These are phyloP conservation scores for Busseola fusca DNA, from an alignment of 2,888 invertebrate genomes.

Conservation along the genomic window DNA sequence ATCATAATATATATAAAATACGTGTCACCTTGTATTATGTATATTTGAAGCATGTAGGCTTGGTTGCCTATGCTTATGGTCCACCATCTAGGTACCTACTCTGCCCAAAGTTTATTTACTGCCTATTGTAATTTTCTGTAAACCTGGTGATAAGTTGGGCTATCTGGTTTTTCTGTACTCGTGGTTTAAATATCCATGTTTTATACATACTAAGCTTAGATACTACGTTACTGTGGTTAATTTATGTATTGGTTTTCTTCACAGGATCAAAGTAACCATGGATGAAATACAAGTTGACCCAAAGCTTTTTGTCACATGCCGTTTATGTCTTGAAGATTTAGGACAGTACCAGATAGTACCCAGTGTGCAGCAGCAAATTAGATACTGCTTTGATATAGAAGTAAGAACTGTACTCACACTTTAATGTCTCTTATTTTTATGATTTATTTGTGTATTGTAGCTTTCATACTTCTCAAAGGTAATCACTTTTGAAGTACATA, in stretches of 20 bases:
- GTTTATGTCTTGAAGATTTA: constrained; percentile 79
- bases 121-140: background rate
- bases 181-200: background rate
- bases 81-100: too few relatives aligned
- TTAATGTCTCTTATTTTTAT: background rate
- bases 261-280: constrained; percentile 58
- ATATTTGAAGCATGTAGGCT: background rate
- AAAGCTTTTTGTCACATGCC: constrained; percentile 80
- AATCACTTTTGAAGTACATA: background rate
- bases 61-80: background rate
- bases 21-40: too few relatives aligned
- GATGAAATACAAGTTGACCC: constrained; percentile 78
- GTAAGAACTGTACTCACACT: constrained; percentile 68
- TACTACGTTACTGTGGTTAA: background rate
- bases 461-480: background rate
- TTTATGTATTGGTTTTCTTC: constrained; percentile 11
- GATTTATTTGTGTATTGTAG: background rate
- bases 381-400: constrained; percentile 81
- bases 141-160: background rate
- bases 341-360: constrained; percentile 84
- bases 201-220: background rate
- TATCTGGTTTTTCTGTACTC: background rate
- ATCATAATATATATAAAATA: too few relatives aligned
- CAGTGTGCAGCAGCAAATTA: constrained; percentile 76
- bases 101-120: background rate